Conservation (phyloP, 2,888 invertebrate genomes). For the Lasioglossum pauxillum region DNA sequence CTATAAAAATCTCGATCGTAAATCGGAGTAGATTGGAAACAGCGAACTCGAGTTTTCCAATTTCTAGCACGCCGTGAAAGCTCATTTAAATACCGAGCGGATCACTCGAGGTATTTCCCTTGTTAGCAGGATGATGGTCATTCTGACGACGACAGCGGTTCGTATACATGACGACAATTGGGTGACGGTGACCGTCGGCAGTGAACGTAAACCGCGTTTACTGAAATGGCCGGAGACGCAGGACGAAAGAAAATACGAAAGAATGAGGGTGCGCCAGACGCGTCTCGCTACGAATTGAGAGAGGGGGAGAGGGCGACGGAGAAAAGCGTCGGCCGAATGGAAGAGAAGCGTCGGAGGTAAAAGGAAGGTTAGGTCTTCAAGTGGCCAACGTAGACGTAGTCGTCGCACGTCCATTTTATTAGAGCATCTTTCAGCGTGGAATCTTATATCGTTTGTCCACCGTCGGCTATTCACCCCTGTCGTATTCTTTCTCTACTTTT, state of each 20-base stretch:
- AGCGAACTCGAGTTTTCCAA: background rate
- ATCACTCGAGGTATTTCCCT: background rate
- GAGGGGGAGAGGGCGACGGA: conserved; percentile 37
- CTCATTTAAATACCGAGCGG: background rate
- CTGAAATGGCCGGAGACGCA: conserved; percentile 65
- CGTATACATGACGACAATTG: conserved; percentile 48
- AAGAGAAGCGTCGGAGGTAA: conserved; percentile 63
- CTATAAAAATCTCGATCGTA: background rate
- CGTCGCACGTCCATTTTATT: conserved; percentile 81
- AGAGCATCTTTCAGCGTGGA: conserved; percentile 80
- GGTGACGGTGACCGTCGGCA: conserved; percentile 57
- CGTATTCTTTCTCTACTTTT: conserved; percentile 43
- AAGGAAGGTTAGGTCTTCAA: conserved; percentile 74
- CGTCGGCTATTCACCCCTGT: conserved; percentile 70
- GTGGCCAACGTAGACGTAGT: conserved; percentile 72
- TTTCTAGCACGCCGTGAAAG: background rate
- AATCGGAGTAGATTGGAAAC: background rate
- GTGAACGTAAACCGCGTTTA: conserved; percentile 72
- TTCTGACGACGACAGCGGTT: conserved; percentile 20
- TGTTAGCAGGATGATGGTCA: background rate
- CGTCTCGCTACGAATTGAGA: conserved; percentile 46
- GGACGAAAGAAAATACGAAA: conserved; percentile 42
- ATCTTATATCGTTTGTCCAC: conserved; percentile 81
- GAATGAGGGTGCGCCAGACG: conserved; percentile 49
- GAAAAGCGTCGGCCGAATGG: conserved; percentile 45